Conservation (phyloP, 2,797 vertebrate genomes). For the Scomberomorus guttatus region DNA sequence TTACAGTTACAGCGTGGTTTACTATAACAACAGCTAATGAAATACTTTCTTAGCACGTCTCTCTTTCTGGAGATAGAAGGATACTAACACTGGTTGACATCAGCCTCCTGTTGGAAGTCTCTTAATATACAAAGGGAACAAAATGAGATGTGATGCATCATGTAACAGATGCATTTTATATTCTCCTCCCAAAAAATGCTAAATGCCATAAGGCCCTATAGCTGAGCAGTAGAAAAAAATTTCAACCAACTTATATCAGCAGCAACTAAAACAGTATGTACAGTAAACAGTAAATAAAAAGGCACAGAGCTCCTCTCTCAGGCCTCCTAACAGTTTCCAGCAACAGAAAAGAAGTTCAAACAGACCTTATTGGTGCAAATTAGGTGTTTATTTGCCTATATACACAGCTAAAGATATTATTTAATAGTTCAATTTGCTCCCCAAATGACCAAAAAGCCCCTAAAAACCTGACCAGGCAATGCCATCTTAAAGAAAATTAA, state of each 20-base stretch:
- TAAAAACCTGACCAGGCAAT: slow-evolving; percentile 16
- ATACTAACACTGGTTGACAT: slow-evolving; percentile 87
- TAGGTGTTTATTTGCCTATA: slow-evolving; percentile 3
- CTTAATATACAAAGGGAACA: too few relatives aligned
- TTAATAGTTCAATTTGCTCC: slow-evolving; percentile 1
- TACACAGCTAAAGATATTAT: neutral
- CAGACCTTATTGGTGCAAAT: slow-evolving; percentile 9
- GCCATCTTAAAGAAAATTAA: slow-evolving; percentile 17
- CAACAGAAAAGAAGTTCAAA: neutral
- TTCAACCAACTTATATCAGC: neutral
- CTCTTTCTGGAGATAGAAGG: slow-evolving; percentile 86
- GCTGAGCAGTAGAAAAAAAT: too few relatives aligned
- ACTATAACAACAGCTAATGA: slow-evolving; percentile 73
- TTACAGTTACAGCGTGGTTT: too few relatives aligned
- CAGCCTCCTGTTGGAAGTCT: slow-evolving; percentile 87
- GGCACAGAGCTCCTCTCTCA: too few relatives aligned
- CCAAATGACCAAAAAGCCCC: slow-evolving; percentile 24
- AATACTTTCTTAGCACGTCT: slow-evolving; percentile 84
- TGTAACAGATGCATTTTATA: too few relatives aligned
- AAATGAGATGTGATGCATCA: slow-evolving; percentile 63
- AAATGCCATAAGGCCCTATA: too few relatives aligned
- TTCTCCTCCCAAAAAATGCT: too few relatives aligned
- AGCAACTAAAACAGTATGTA: neutral
- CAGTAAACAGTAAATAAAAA: neutral
- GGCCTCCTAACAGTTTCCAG: neutral